phyloP scores from a whole-genome alignment of 2,797 vertebrate species.

The Taenioides sp. region DNA sequence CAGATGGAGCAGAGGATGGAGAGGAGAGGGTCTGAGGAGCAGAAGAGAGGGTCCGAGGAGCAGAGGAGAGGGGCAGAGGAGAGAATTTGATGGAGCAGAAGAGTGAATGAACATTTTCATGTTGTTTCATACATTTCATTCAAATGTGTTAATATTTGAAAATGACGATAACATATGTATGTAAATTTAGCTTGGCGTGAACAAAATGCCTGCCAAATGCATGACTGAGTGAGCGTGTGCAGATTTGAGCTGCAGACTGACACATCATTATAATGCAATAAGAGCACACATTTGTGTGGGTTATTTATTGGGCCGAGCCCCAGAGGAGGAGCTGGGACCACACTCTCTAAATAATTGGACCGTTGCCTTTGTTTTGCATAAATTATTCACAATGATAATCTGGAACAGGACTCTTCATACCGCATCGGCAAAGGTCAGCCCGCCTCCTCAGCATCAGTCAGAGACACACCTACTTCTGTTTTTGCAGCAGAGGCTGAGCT shows the following conservation, averaged over 20 bases:
- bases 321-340: conserved; percentile 10
- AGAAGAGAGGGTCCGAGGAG: too few relatives aligned
- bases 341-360: conserved; percentile 32
- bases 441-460: conserved; percentile 50
- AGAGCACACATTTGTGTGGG: conserved; percentile 20
- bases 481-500: conserved; percentile 39
- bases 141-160: neutral
- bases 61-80: too few relatives aligned
- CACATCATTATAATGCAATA: conserved; percentile 9
- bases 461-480: conserved; percentile 35
- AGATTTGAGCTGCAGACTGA: conserved; percentile 4
- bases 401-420: conserved; percentile 45
- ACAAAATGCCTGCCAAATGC: neutral
- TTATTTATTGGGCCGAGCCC: conserved; percentile 23
- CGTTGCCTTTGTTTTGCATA: conserved; percentile 40
- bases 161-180: conserved; percentile 1
- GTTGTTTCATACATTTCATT: neutral
- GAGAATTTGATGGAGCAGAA: too few relatives aligned
- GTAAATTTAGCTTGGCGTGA: neutral
- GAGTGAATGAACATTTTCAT: too few relatives aligned
- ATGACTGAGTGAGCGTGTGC: neutral
- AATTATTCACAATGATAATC: conserved; percentile 52
- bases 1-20: too few relatives aligned
- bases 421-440: conserved; percentile 53
- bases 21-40: too few relatives aligned